Conservation (phyloP, 2,888 invertebrate genomes). For the Trissolcus brochymenae region DNA sequence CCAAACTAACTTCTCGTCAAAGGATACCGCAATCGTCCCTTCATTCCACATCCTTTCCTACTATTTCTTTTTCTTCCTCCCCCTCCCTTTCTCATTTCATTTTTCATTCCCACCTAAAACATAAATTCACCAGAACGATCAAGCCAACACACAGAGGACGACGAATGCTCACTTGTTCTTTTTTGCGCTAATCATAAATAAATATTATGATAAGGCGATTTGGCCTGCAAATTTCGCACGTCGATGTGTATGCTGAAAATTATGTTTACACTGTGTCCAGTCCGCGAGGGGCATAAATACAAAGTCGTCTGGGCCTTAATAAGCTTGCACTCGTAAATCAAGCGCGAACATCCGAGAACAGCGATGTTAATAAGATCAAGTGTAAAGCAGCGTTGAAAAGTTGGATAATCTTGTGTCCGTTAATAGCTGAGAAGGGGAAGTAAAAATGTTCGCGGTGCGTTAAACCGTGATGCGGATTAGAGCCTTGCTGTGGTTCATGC, state of each 20-base stretch:
- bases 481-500: slow-evolving; percentile 22
- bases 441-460: background rate
- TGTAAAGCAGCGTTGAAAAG: slow-evolving; percentile 37
- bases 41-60: slow-evolving; percentile 14
- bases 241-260: background rate
- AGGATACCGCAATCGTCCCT: slow-evolving; percentile 47
- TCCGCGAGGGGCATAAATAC: slow-evolving; percentile 17
- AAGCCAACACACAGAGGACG: background rate
- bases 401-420: slow-evolving; percentile 43
- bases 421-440: slow-evolving; percentile 27
- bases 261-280: slow-evolving; percentile 21
- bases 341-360: slow-evolving; percentile 7
- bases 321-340: slow-evolving; percentile 38
- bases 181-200: slow-evolving; percentile 3
- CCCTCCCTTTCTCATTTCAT: background rate
- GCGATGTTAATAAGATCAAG: slow-evolving; percentile 47
- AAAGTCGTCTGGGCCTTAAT: slow-evolving; percentile 21
- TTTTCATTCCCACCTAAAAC: slow-evolving; percentile 3
- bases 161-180: background rate
- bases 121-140: too few species aligned
- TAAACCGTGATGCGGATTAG: slow-evolving; percentile 33
- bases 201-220: slow-evolving; percentile 11
- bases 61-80: slow-evolving; percentile 7
- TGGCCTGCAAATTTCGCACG: background rate
- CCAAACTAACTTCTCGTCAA: slow-evolving; percentile 40